phyloP scores from a whole-genome alignment of 2,113 vertebrate species.

The Elephantulus edwardii region DNA sequence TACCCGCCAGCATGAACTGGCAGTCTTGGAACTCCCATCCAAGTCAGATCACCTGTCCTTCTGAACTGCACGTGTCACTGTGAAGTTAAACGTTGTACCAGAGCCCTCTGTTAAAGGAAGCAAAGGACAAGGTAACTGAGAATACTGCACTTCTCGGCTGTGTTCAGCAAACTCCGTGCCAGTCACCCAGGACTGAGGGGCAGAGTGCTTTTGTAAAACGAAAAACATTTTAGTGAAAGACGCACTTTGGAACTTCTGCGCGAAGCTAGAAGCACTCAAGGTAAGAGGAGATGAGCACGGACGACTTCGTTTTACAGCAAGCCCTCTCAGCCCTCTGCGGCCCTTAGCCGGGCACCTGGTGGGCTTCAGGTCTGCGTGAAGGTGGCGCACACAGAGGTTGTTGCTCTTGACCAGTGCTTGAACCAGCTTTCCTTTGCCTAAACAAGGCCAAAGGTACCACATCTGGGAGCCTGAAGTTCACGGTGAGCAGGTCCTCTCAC shows the following conservation, averaged over 20 bases:
- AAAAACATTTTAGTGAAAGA: constrained; percentile 20
- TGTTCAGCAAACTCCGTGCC: neutral
- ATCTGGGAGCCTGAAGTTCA: constrained; percentile 43
- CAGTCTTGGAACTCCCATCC: constrained; percentile 35
- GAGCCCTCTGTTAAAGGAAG: constrained; percentile 6
- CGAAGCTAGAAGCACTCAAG: constrained; percentile 23
- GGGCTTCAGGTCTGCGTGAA: constrained; percentile 33
- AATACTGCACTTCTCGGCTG: constrained; percentile 25
- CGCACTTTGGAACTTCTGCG: neutral
- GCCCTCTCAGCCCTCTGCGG: neutral
- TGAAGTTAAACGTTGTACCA: constrained; percentile 54
- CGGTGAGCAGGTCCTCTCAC: neutral
- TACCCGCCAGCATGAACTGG: neutral
- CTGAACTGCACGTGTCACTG: constrained; percentile 57
- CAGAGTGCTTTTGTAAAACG: constrained; percentile 11
- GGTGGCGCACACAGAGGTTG: constrained; percentile 26
- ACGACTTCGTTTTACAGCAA: neutral
- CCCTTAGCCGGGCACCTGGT: constrained; percentile 3
- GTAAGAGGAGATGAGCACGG: neutral
- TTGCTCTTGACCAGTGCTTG: constrained; percentile 16
- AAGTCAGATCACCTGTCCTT: constrained; percentile 58
- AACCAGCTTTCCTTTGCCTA: constrained; percentile 65
- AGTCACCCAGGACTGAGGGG: constrained; percentile 25
- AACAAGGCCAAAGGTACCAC: constrained; percentile 58
- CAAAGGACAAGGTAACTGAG: constrained; percentile 15